A percentile compares a stretch with the other conserved stretches of the same genome.
These are phyloP conservation scores for Leucoraja ocellata DNA, from an alignment of 2,797 vertebrate genomes.

Conservation along the genomic window DNA sequence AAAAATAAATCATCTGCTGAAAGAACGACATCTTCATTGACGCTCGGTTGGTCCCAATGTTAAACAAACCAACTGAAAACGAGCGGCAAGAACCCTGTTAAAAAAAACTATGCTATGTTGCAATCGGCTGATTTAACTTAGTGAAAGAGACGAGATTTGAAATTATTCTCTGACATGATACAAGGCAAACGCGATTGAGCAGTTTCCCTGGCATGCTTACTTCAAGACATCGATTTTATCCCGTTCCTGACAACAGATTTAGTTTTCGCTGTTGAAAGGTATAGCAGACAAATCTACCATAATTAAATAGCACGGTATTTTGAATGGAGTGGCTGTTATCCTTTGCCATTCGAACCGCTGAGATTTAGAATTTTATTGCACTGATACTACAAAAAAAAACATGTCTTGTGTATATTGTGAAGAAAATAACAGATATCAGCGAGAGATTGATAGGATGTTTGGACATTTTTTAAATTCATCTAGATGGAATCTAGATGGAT, in stretches of 20 bases:
- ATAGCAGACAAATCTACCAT: not conserved
- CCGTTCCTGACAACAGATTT: not conserved
- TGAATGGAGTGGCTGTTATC: not conserved
- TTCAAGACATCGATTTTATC: not conserved
- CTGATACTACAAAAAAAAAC: not conserved
- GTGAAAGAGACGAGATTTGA: not conserved
- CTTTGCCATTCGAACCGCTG: slow-evolving; percentile 18
- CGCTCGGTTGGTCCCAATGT: not conserved
- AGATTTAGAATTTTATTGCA: not conserved
- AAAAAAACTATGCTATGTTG: not conserved
- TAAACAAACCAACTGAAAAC: not conserved
- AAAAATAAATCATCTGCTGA: no score
- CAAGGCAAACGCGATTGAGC: not conserved
- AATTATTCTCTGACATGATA: not conserved
- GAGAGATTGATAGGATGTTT: not conserved
- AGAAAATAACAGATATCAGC: not conserved
- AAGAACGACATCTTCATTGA: not conserved
- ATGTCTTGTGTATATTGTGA: not conserved
- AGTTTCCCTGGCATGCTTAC: not conserved
- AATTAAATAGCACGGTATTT: slow-evolving; percentile 2
- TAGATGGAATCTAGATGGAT: not conserved
- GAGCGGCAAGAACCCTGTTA: not conserved
- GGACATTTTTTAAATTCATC: not conserved
- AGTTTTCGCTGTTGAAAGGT: not conserved
- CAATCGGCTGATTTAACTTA: not conserved